Percentiles rank a stretch among this genome's conserved stretches.
Conservation (phyloP, 2,113 vertebrate species). For the Bubo blakistoni region DNA sequence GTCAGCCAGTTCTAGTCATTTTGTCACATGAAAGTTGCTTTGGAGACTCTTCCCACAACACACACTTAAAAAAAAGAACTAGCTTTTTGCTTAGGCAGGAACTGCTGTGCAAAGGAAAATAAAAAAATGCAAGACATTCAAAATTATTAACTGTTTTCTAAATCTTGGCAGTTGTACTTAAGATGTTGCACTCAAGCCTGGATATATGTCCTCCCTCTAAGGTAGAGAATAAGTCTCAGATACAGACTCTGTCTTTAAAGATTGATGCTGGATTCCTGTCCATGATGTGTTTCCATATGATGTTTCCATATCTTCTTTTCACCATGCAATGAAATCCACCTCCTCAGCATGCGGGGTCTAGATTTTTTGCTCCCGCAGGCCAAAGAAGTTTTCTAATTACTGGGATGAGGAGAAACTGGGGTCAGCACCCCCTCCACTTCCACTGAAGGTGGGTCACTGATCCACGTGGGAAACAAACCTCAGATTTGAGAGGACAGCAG, state of each 20-base stretch:
- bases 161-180: background rate
- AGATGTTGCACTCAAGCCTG: background rate
- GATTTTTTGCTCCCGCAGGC: background rate
- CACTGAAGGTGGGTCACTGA: background rate
- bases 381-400: background rate
- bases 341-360: rapidly evolving
- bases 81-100: background rate
- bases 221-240: background rate
- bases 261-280: background rate
- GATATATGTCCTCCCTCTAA: background rate
- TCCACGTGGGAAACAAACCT: background rate
- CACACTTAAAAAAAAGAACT: background rate
- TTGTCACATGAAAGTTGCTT: background rate
- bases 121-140: background rate
- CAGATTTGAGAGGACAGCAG: background rate
- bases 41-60: background rate
- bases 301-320: background rate
- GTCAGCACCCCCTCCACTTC: rapidly evolving
- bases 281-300: background rate
- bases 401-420: rapidly evolving
- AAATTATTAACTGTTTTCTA: background rate
- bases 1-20: background rate
- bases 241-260: background rate
- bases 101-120: background rate
- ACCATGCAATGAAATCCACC: background rate